A percentile compares a stretch with the other conserved stretches of the same genome.
Conservation (phyloP, 2,113 vertebrate genomes). For the human (Homo sapiens) region DNA sequence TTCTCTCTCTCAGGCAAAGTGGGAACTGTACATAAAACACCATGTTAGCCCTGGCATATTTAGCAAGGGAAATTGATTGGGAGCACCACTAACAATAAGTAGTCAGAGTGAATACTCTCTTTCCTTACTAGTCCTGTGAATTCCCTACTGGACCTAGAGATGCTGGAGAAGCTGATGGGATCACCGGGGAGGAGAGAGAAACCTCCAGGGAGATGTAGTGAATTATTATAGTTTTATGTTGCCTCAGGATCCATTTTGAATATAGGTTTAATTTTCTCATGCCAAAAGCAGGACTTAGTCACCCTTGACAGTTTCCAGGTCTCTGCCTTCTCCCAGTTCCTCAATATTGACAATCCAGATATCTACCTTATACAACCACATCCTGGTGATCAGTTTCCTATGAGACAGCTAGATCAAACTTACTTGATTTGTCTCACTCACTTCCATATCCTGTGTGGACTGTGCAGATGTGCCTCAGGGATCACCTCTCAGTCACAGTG, state of each 20-base stretch:
- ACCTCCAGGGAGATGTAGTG: neutral
- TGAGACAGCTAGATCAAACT: neutral
- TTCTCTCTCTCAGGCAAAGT: neutral
- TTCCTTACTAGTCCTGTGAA: neutral
- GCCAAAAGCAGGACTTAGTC: neutral
- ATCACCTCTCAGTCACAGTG: neutral
- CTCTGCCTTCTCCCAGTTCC: neutral
- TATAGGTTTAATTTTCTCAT: neutral
- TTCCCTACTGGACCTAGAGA: no score
- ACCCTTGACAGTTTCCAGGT: neutral
- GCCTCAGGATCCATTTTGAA: neutral
- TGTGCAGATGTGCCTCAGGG: no score
- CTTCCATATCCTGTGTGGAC: neutral
- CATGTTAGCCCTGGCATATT: neutral
- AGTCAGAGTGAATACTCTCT: neutral
- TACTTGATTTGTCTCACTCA: neutral
- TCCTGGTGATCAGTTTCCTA: neutral
- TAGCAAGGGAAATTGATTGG: neutral
- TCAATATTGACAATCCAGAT: neutral
- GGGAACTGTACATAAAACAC: neutral
- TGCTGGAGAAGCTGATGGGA: neutral
- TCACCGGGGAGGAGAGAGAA: rapidly evolving
- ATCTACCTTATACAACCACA: neutral
- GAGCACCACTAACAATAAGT: neutral
- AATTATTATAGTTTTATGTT: neutral